These are phyloP conservation scores for Actenoides lindsayi DNA, from an alignment of 2,113 vertebrate species.

Conservation along the genomic window DNA sequence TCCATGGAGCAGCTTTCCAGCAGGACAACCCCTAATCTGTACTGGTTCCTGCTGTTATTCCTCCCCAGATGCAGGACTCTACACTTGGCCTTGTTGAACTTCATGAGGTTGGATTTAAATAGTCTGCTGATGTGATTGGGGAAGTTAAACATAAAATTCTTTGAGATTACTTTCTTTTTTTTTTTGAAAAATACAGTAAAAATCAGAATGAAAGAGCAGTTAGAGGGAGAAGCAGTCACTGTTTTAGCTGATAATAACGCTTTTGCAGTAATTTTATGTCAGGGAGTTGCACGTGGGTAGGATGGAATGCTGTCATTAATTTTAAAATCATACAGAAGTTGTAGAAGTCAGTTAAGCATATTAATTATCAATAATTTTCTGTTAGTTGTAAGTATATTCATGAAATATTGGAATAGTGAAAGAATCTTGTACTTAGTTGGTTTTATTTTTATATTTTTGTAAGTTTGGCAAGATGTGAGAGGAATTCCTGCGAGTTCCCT, in stretches of 20 bases:
- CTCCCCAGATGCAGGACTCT: too few species aligned
- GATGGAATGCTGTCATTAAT: neutral
- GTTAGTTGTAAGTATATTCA: neutral
- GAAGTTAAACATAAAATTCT: neutral
- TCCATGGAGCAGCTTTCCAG: too few species aligned
- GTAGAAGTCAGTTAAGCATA: neutral
- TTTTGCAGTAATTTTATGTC: neutral
- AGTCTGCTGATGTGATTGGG: too few species aligned
- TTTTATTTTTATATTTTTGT: too few species aligned
- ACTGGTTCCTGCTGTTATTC: too few species aligned
- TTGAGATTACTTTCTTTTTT: neutral
- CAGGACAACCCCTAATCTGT: too few species aligned
- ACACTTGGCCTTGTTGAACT: too few species aligned
- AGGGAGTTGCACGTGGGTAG: accelerated
- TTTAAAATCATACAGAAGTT: neutral
- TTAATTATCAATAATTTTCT: neutral
- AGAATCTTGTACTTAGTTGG: neutral
- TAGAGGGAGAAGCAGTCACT: neutral
- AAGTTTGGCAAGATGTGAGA: neutral
- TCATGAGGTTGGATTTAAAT: neutral
- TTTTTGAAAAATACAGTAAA: neutral
- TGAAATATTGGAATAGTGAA: neutral
- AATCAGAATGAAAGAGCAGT: neutral
- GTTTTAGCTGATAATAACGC: accelerated
- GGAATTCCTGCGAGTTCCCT: neutral